A percentile compares a stretch with the other conserved stretches of the same genome.
phyloP scores from a whole-genome alignment of 1,140 invertebrate genomes.

The Brachionus sp. region DNA sequence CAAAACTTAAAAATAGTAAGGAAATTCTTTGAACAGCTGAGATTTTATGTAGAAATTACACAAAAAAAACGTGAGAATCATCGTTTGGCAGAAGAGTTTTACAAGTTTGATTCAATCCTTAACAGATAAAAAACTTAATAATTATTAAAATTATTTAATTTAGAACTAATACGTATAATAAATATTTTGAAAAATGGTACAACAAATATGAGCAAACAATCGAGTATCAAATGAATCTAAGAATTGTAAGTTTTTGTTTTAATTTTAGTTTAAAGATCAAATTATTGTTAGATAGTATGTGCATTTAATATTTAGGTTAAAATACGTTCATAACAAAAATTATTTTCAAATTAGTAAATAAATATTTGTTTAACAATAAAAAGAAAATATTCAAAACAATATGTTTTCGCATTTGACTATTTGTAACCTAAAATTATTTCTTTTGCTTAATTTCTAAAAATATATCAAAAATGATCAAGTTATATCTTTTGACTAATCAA shows the following conservation, averaged over 20 bases:
- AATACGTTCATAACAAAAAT: background rate
- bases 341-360: background rate
- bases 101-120: background rate
- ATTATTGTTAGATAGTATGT: background rate
- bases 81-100: slow-evolving; percentile 18
- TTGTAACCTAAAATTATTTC: background rate
- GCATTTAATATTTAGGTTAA: background rate
- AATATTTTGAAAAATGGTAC: slow-evolving; percentile 25
- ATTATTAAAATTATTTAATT: background rate
- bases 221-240: slow-evolving; percentile 34
- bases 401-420: background rate
- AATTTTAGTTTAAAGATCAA: background rate
- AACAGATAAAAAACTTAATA: background rate
- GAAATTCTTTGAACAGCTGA: background rate
- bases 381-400: background rate
- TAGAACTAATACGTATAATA: background rate
- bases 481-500: background rate
- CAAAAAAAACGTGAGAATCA: slow-evolving; percentile 22
- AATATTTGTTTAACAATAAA: background rate
- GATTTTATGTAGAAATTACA: background rate
- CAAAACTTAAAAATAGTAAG: background rate
- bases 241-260: slow-evolving; percentile 34
- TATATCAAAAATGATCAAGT: background rate
- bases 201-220: slow-evolving; percentile 21
- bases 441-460: background rate